Evolutionary conservation across 2,797 vertebrate genomes (phyloP).

Genomic region (Lates japonicus): DNA sequence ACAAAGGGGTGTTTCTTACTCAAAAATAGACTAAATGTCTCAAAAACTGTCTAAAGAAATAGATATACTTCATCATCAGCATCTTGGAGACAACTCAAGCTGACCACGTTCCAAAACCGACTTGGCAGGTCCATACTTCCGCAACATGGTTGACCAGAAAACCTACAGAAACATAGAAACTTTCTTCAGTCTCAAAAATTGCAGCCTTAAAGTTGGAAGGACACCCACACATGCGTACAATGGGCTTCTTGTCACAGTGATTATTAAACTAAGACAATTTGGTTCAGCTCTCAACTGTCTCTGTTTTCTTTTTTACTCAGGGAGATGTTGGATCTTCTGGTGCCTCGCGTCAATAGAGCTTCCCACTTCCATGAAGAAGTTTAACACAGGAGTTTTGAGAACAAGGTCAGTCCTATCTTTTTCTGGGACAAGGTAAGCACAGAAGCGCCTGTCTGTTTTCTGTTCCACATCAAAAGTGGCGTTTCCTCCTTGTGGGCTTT

Average conservation of each 20-base stretch:
- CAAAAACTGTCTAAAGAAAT: not conserved
- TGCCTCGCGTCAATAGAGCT: constrained; percentile 98
- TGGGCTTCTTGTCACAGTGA: not conserved
- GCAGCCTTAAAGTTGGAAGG: not conserved
- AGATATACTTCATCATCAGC: constrained; percentile 13
- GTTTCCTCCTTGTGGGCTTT: not conserved
- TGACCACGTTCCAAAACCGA: not conserved
- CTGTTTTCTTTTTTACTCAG: constrained; percentile 76
- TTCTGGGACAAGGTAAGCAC: constrained; percentile 97
- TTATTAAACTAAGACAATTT: not conserved
- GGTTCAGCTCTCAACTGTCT: not conserved
- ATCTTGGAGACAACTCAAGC: not conserved
- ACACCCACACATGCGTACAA: not conserved
- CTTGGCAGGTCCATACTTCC: not conserved
- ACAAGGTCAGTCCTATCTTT: constrained; percentile 99
- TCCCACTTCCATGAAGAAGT: constrained; percentile 98
- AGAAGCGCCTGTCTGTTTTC: not conserved
- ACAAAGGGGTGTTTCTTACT: constrained; percentile 12
- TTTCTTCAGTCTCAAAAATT: not conserved
- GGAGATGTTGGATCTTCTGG: constrained; percentile 99
- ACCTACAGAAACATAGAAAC: not conserved
- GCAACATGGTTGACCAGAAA: not conserved
- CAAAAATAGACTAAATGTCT: constrained; percentile 23
- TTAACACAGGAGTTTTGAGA: constrained; percentile 99
- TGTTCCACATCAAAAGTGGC: not conserved